Conservation (phyloP, 2,888 invertebrate species). For the Brachylomia viminalis region DNA sequence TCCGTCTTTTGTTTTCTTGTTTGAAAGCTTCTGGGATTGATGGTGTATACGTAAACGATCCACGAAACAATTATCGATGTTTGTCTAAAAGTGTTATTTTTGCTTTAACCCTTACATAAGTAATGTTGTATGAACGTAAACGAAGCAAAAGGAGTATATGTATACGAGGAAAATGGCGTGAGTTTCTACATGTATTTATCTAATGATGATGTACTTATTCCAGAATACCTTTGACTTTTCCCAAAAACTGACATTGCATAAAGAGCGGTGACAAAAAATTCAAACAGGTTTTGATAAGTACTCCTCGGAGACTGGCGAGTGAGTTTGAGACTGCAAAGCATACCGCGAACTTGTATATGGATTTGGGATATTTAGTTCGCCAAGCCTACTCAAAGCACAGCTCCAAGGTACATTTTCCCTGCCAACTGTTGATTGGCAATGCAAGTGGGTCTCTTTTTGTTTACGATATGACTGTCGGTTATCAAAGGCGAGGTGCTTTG, state of each 20-base stretch:
- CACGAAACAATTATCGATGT: neutral
- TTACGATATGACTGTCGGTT: slow-evolving; percentile 11
- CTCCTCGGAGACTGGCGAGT: neutral
- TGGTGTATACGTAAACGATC: neutral
- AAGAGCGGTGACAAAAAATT: neutral
- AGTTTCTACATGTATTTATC: neutral
- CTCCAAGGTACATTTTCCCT: neutral
- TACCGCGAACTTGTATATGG: neutral
- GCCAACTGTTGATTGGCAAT: slow-evolving; percentile 21
- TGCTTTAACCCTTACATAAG: neutral
- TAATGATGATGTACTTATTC: neutral
- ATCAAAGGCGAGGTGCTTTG: slow-evolving; percentile 27
- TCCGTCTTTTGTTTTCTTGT: slow-evolving; percentile 46
- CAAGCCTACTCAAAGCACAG: neutral
- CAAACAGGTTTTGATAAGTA: no score
- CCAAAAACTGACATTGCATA: neutral
- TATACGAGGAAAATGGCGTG: no score
- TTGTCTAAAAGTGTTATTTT: neutral
- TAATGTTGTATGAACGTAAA: neutral
- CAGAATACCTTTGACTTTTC: neutral
- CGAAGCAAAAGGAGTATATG: no score
- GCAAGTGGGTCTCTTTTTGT: slow-evolving; percentile 1
- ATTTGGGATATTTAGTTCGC: neutral
- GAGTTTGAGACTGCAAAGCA: neutral
- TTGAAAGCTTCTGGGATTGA: slow-evolving; percentile 25